phyloP scores from a whole-genome alignment of 2,888 invertebrate genomes.

The Pheosia gnoma region DNA sequence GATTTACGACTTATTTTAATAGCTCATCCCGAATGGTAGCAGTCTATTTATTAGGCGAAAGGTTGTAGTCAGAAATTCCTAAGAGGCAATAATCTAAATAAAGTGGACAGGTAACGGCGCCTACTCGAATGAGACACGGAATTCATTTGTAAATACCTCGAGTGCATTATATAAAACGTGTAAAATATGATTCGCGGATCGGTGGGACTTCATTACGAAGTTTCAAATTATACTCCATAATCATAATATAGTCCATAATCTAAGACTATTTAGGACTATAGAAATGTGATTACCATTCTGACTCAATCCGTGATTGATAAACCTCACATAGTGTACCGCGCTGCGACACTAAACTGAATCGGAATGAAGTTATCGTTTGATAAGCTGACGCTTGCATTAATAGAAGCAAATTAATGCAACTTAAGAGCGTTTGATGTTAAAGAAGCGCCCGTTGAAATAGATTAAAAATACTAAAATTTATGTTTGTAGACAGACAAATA shows the following conservation, averaged over 20 bases:
- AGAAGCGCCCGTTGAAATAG: slow-evolving; percentile 2
- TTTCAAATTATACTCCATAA: slow-evolving; percentile 45
- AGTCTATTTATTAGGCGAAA: slow-evolving; percentile 40
- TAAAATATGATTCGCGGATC: slow-evolving; percentile 48
- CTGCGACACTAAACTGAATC: neutral
- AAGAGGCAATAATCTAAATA: slow-evolving; percentile 57
- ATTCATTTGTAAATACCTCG: slow-evolving; percentile 58
- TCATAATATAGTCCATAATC: slow-evolving; percentile 51
- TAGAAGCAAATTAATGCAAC: slow-evolving; percentile 28
- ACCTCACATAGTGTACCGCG: slow-evolving; percentile 15
- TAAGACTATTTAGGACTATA: slow-evolving; percentile 33
- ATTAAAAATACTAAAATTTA: neutral
- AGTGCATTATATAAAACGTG: slow-evolving; percentile 50
- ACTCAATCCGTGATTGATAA: slow-evolving; percentile 41
- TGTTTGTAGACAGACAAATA: neutral
- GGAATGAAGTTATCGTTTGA: slow-evolving; percentile 26
- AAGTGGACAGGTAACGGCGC: slow-evolving; percentile 57
- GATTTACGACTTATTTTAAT: slow-evolving; percentile 35
- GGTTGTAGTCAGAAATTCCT: slow-evolving; percentile 44
- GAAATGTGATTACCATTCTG: slow-evolving; percentile 42
- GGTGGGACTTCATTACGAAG: slow-evolving; percentile 42
- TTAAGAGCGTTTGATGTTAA: no score
- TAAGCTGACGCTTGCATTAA: slow-evolving; percentile 19
- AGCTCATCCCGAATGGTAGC: slow-evolving; percentile 23
- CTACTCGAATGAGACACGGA: slow-evolving; percentile 49